Percentiles rank a stretch among this genome's conserved stretches.
Evolutionary conservation across 2,888 invertebrate species (phyloP).

Genomic region (Hirtodrosophila alboralis): DNA sequence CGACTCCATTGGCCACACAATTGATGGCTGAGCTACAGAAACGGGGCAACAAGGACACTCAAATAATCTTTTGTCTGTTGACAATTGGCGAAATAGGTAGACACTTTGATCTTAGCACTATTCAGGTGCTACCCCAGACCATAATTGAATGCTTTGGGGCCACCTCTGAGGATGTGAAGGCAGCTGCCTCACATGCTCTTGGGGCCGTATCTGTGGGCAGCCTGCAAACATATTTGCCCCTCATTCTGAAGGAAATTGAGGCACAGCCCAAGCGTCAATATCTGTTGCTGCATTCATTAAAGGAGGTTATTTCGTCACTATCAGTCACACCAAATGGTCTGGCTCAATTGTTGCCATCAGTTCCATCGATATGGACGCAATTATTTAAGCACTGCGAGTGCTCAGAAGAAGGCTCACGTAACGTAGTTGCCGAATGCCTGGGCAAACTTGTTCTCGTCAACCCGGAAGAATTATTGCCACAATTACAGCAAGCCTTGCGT

Average conservation of each 20-base stretch:
- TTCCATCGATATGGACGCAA: conserved; percentile 95
- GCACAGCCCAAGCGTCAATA: conserved; percentile 97
- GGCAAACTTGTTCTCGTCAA: conserved; percentile 98
- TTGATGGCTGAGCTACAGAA: conserved; percentile 90
- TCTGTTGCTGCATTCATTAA: conserved; percentile 96
- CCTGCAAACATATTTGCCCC: conserved; percentile 95
- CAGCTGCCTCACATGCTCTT: conserved; percentile 98
- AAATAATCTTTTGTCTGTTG: conserved; percentile 95
- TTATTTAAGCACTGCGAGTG: conserved; percentile 98
- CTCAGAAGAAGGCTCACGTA: conserved; percentile 98
- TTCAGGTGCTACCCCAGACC: conserved; percentile 90
- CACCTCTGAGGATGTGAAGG: conserved; percentile 97
- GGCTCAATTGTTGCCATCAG: conserved; percentile 90
- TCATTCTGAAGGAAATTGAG: conserved; percentile 96
- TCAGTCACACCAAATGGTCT: conserved; percentile 90
- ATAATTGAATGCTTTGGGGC: conserved; percentile 95
- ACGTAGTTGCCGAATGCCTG: conserved; percentile 99
- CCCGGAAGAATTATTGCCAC: conserved; percentile 93
- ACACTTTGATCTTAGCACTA: conserved; percentile 92
- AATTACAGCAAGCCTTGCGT: conserved; percentile 91
- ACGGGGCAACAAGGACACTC: conserved; percentile 87
- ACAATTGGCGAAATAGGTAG: conserved; percentile 99
- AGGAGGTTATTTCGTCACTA: conserved; percentile 96
- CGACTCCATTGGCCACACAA: conserved; percentile 87
- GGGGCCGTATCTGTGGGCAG: conserved; percentile 98